Conservation (phyloP, 2,888 invertebrate genomes). For the Dilophus febrilis region DNA sequence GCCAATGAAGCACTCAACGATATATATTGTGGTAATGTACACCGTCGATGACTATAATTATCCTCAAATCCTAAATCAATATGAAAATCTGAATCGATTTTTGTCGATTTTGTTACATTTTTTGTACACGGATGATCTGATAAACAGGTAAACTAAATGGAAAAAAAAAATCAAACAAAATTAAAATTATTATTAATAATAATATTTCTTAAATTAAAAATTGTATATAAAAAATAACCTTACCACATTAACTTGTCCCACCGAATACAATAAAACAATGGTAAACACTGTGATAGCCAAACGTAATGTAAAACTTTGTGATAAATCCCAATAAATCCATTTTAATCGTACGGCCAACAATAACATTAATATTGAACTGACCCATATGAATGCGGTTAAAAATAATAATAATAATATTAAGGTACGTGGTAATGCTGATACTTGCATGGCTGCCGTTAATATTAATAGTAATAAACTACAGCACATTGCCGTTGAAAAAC, state of each 20-base stretch:
- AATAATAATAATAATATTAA: constrained; percentile 68
- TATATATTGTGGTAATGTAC: constrained; percentile 75
- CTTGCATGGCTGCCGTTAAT: constrained; percentile 59
- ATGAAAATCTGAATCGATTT: constrained; percentile 16
- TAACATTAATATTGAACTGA: constrained; percentile 69
- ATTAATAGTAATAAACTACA: constrained; percentile 60
- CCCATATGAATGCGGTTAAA: constrained; percentile 80
- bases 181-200: constrained; percentile 16
- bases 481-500: constrained; percentile 67
- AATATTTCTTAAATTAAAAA: constrained; percentile 1
- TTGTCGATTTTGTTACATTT: constrained; percentile 15
- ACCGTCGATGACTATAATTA: constrained; percentile 50
- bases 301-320: constrained; percentile 63
- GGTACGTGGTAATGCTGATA: constrained; percentile 67
- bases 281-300: constrained; percentile 78
- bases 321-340: constrained; percentile 74
- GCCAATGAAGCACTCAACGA: constrained; percentile 70
- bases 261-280: constrained; percentile 69
- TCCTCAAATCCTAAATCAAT: constrained; percentile 17
- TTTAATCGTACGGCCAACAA: constrained; percentile 66
- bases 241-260: constrained; percentile 86
- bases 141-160: constrained; percentile 44
- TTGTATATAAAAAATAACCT: constrained; percentile 29
- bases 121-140: constrained; percentile 29
- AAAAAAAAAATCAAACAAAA: too few relatives aligned